Evolutionary conservation across 1,140 invertebrate species (phyloP), one percentile per base, ranked within the genome.

Genomic region (Drosophila nikananu): DNA sequence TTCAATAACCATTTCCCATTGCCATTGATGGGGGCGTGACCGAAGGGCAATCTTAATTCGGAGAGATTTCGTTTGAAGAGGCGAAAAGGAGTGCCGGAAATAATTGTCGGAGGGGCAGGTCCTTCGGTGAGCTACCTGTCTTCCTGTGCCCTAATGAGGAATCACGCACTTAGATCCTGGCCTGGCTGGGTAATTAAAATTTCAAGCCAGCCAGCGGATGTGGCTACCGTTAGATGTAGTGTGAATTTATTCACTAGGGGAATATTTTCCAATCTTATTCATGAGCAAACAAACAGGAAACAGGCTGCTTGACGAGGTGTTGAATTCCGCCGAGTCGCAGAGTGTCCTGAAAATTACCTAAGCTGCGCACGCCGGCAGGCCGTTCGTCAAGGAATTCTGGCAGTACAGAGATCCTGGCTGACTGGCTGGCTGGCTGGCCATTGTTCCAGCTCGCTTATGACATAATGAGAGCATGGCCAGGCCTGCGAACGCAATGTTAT

Each of bases 201-300:
- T 46, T 55, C 48, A 48, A 44, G 19, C 30, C 49, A 39, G 39
- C 13, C 21, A 60, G 27, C 80, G 83, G 83, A 83, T 83, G 81
- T 80, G 55, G 68, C 84, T 87, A 89, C 83, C 83, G 84, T 87
- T 87, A 89, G 73, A 57, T 46, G n/a, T 27, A 44, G 83, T 89
- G 84, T 87, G 84, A 90, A 89, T 87, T 81, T 89, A 67, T 79
- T 80, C 84, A 89, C 81, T 75, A 7, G 21, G 46, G 46, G 21
- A 23, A 48, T 48, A 48, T 48, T 9, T 5, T 9, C 5, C 42
- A 78, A 80, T 78, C 73, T 63, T 84, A 84, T 84, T 76, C 64
- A 81, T 84, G 65, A 82, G 65, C 81, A 60, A 57, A 19, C 37
- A 27, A 44, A 87, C 77, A 83, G 83, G 77, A 83, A 89, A 68